phyloP scores from a whole-genome alignment of 2,888 invertebrate genomes.

The Zaprionus obscuricornis region DNA sequence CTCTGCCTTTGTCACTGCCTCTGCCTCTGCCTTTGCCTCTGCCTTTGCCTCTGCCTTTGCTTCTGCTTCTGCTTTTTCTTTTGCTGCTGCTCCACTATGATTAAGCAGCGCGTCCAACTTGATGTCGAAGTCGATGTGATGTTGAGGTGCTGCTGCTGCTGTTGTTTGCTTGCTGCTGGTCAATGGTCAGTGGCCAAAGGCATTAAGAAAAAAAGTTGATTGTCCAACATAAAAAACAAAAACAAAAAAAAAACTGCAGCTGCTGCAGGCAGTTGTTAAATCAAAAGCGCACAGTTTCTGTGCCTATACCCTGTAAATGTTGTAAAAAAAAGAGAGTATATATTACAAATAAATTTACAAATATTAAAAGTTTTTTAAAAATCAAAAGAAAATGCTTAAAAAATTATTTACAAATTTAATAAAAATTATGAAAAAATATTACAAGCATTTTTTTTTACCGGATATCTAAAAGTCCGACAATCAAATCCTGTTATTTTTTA shows the following conservation, averaged over 20 bases:
- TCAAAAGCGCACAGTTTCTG: conserved; percentile 51
- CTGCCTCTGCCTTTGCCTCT: too few relatives aligned
- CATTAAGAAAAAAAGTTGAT: conserved; percentile 30
- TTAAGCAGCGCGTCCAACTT: conserved; percentile 57
- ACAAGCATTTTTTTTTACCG: conserved; percentile 14
- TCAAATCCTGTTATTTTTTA: too few relatives aligned
- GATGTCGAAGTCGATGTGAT: conserved; percentile 41
- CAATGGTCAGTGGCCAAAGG: conserved; percentile 64
- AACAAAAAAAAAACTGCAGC: conserved; percentile 25
- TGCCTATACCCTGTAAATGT: too few relatives aligned
- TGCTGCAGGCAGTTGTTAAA: conserved; percentile 70
- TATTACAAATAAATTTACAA: too few relatives aligned
- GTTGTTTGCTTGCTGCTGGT: conserved; percentile 55
- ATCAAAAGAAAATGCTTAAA: too few relatives aligned
- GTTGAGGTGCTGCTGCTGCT: conserved; percentile 32
- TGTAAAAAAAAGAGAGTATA: too few relatives aligned
- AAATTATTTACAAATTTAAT: too few relatives aligned
- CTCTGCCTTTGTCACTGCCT: too few relatives aligned
- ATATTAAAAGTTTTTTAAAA: too few relatives aligned
- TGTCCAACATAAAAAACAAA: conserved; percentile 28
- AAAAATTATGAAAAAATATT: too few relatives aligned
- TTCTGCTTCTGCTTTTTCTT: conserved; percentile 13
- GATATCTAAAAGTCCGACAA: too few relatives aligned
- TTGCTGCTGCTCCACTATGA: conserved; percentile 62
- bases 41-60: too few relatives aligned